A percentile compares a stretch with the other conserved stretches of the same genome.
Evolutionary conservation across 2,888 invertebrate species (phyloP).

Genomic region (Nasonia oneida): DNA sequence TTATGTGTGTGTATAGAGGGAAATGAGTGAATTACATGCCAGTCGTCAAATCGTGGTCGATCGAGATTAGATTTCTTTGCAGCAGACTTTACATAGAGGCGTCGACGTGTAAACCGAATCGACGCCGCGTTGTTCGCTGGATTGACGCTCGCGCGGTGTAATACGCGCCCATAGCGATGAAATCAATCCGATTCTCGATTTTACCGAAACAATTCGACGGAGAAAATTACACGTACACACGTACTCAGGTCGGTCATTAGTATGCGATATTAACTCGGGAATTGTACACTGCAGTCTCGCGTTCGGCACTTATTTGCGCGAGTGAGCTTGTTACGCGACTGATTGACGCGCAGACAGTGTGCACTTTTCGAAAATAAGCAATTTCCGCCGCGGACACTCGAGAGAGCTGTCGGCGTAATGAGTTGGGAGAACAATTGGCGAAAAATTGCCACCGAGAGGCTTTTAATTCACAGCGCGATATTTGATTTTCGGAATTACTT

Average conservation of each 20-base stretch:
- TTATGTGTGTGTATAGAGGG: background rate
- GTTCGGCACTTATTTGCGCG: background rate
- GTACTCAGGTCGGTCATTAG: background rate
- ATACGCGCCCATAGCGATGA: background rate
- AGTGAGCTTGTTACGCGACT: background rate
- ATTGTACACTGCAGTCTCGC: no score
- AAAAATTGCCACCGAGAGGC: background rate
- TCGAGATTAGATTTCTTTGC: background rate
- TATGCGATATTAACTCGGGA: background rate
- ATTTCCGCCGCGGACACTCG: background rate
- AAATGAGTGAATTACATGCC: background rate
- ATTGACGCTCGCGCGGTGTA: no score
- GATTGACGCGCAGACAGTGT: background rate
- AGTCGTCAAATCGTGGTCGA: background rate
- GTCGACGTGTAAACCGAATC: background rate
- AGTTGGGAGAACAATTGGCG: background rate
- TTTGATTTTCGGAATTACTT: background rate
- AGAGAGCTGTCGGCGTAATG: background rate
- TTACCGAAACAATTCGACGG: background rate
- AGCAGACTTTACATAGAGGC: background rate
- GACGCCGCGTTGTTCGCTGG: background rate
- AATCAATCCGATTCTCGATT: background rate
- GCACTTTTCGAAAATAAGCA: conserved; percentile 27
- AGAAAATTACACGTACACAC: background rate
- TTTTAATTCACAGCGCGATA: background rate